Conservation (phyloP, 2,888 invertebrate species). For the Caenorhabditis virilis region DNA sequence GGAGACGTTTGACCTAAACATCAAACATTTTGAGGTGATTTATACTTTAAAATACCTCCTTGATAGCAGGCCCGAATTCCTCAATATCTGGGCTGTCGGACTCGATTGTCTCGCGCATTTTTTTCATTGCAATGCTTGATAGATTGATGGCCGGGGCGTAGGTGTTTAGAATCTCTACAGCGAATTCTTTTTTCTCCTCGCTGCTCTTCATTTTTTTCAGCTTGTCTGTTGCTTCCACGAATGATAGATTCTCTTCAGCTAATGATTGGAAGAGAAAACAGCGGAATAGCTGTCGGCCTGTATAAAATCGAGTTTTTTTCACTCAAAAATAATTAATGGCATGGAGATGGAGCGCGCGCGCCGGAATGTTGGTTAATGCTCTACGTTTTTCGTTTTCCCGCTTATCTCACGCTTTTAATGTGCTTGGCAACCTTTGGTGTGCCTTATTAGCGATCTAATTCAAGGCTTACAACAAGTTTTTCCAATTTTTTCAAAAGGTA, state of each 20-base stretch:
- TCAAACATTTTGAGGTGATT: not conserved
- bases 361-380: no score
- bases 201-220: constrained; percentile 61
- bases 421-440: no score
- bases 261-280: constrained; percentile 63
- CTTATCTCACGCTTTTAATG: no score
- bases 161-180: constrained; percentile 56
- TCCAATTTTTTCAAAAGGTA: no score
- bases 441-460: no score
- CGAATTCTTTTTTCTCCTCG: constrained; percentile 55
- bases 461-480: no score
- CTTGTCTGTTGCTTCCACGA: constrained; percentile 62
- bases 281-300: constrained; percentile 64
- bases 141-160: constrained; percentile 62
- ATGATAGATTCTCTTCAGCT: constrained; percentile 66
- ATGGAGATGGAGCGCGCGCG: no score
- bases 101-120: constrained; percentile 50
- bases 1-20: constrained; percentile 55
- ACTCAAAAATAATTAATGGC: no score
- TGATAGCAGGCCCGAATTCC: constrained; percentile 59
- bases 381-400: no score
- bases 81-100: constrained; percentile 57
- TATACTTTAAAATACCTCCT: constrained; percentile 37
- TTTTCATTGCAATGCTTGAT: constrained; percentile 60
- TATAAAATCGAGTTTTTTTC: no score